Evolutionary conservation across 37 sponge, comb jelly and placozoan genomes (phyloP).

Genomic region (Hormiphora californensis): DNA sequence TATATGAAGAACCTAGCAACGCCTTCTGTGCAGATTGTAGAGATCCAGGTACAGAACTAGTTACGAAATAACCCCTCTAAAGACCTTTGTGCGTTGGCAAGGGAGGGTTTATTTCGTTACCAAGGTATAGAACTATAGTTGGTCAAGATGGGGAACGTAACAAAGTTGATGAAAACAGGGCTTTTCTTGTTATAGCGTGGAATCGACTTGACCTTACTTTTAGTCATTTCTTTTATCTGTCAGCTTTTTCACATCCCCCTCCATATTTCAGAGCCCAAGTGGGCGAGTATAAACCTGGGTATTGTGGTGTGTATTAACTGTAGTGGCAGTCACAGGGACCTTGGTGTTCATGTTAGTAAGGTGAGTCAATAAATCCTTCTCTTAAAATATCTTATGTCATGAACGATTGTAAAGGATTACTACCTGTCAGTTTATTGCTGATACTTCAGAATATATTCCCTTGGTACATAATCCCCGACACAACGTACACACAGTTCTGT

Average conservation of each 20-base stretch:
- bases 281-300: slow-evolving; percentile 49
- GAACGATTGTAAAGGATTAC: too few species aligned
- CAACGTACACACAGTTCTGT: too few species aligned
- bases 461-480: too few species aligned
- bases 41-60: neutral
- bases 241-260: too few species aligned
- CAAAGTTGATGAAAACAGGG: too few species aligned
- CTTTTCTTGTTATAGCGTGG: too few species aligned
- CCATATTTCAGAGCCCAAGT: neutral
- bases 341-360: slow-evolving; percentile 24
- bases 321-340: slow-evolving; percentile 22
- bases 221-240: too few species aligned
- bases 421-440: too few species aligned
- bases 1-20: slow-evolving; percentile 22
- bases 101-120: neutral
- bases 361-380: too few species aligned
- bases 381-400: too few species aligned
- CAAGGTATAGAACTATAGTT: neutral
- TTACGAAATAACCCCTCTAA: neutral
- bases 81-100: neutral
- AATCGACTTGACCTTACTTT: too few species aligned
- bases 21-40: slow-evolving; percentile 36
- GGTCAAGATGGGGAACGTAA: neutral
- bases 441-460: too few species aligned
- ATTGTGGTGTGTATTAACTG: slow-evolving; percentile 20